Evolutionary conservation across 2,888 invertebrate species (phyloP).

Genomic region (Drosophila yooni): DNA sequence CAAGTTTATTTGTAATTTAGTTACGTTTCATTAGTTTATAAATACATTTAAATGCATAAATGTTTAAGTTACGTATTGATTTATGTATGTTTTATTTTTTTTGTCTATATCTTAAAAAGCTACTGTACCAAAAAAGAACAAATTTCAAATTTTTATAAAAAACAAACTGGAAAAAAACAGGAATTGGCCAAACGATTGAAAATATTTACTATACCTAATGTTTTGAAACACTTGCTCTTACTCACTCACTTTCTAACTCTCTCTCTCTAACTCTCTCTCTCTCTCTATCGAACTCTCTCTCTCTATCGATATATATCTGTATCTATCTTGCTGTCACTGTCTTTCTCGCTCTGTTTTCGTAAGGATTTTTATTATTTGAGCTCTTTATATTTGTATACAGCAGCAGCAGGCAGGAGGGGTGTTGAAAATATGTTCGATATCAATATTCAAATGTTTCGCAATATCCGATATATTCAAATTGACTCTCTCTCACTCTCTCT

Average conservation of each 20-base stretch:
- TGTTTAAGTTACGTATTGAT: conserved; percentile 64
- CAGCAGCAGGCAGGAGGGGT: conserved; percentile 80
- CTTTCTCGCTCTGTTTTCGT: conserved; percentile 32
- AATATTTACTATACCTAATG: conserved; percentile 55
- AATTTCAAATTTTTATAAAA: conserved; percentile 65
- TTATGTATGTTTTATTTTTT: conserved; percentile 50
- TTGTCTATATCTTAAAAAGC: conserved; percentile 40
- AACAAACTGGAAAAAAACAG: conserved; percentile 75
- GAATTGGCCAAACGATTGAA: conserved; percentile 83
- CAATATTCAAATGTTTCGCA: conserved; percentile 41
- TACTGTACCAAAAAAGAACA: conserved; percentile 35
- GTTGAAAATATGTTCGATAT: conserved; percentile 80
- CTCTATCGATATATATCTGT: conserved; percentile 1
- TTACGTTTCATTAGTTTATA: conserved; percentile 43
- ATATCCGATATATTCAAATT: conserved; percentile 24
- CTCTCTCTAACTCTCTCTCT: conserved; percentile 21
- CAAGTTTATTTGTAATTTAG: conserved; percentile 47
- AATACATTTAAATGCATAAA: conserved; percentile 29
- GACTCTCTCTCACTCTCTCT: conserved; percentile 14
- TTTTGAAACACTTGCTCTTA: conserved; percentile 56
- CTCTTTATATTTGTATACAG: conserved; percentile 47
- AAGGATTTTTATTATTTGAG: conserved; percentile 32
- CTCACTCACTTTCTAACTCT: conserved; percentile 44
- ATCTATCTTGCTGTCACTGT: conserved; percentile 42
- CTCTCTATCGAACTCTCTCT: conserved; percentile 14